These are phyloP conservation scores for Pangasius krempfi DNA, from an alignment of 2,797 vertebrate genomes.

Conservation along the genomic window DNA sequence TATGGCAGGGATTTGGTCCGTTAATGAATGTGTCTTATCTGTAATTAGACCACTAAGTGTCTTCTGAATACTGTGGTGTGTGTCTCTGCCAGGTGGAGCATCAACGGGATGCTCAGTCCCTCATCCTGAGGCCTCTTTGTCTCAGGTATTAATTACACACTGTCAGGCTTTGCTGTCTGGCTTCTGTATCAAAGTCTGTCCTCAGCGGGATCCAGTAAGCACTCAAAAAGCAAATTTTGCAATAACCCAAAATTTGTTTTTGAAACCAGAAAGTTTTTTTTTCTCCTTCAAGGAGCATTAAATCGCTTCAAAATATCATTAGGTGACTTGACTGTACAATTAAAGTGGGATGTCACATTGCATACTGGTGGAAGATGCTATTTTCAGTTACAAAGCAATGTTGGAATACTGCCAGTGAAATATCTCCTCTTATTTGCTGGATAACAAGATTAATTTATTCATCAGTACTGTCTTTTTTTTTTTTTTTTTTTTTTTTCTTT, in stretches of 20 bases:
- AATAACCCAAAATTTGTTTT: not conserved
- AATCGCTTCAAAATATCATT: not conserved
- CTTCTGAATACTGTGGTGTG: constrained; percentile 40
- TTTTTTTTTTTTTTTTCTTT: not conserved
- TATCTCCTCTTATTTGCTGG: no score
- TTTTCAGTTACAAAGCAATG: not conserved
- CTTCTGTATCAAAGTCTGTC: constrained; percentile 32
- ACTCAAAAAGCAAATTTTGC: not conserved
- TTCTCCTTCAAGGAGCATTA: not conserved
- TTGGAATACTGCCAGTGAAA: not conserved
- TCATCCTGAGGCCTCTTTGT: constrained; percentile 43
- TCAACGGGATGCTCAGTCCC: constrained; percentile 27
- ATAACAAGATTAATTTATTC: not conserved
- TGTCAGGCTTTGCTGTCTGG: constrained; percentile 55
- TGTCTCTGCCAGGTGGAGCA: constrained; percentile 38
- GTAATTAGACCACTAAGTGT: constrained; percentile 59
- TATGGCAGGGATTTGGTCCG: constrained; percentile 46
- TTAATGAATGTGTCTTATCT: constrained; percentile 60
- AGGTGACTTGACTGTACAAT: not conserved
- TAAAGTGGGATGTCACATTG: not conserved
- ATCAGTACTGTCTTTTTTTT: not conserved
- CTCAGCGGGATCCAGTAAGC: not conserved
- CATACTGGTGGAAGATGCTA: not conserved
- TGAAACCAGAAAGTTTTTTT: not conserved
- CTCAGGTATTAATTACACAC: constrained; percentile 56